Percentiles rank a stretch among this genome's conserved stretches.
These are phyloP conservation scores for Drosophila phalerata DNA, from an alignment of 2,888 invertebrate genomes.

Conservation along the genomic window DNA sequence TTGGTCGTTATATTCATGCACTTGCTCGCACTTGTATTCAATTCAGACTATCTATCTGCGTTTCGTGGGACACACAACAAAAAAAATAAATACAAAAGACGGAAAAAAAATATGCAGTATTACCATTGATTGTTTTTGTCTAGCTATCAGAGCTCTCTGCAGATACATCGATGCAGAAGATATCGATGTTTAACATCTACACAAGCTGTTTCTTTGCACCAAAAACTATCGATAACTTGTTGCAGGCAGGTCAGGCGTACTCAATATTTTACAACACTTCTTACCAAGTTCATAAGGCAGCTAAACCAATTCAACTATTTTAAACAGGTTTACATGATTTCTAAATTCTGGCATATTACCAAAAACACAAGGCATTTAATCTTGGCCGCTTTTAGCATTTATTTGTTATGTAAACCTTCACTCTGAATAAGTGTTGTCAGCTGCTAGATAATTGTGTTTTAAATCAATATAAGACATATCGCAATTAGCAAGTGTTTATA, in stretches of 20 bases:
- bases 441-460: no score
- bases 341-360: no score
- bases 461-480: no score
- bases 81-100: slow-evolving; percentile 35
- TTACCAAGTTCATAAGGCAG: no score
- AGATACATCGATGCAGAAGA: not conserved
- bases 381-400: no score
- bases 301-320: no score
- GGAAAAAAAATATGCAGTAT: slow-evolving; percentile 37
- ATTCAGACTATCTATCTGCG: slow-evolving; percentile 27
- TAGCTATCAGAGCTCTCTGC: slow-evolving; percentile 3
- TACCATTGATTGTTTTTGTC: slow-evolving; percentile 53
- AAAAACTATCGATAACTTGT: slow-evolving; percentile 56
- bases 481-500: no score
- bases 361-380: no score
- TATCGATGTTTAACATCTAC: not conserved
- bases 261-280: slow-evolving; percentile 32
- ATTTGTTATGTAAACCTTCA: no score
- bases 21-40: slow-evolving; percentile 14
- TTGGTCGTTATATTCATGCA: not conserved
- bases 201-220: not conserved
- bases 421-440: no score
- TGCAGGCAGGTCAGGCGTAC: slow-evolving; percentile 19
- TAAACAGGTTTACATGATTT: no score
- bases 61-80: slow-evolving; percentile 21